Evolutionary conservation across 64 coral and sea anemone species (phyloP).

Genomic region (Trachythela sp.): DNA sequence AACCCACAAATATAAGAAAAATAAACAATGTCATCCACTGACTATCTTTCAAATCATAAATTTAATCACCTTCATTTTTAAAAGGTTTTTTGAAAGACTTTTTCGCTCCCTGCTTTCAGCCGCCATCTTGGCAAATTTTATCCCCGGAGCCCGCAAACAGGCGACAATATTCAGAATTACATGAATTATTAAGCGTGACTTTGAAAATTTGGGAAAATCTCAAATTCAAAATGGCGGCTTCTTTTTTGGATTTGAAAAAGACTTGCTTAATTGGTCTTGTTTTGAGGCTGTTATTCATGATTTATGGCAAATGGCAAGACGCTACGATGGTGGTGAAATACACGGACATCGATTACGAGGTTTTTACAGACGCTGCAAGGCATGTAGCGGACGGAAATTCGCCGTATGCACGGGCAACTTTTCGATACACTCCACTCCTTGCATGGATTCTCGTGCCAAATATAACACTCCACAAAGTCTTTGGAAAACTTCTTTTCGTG

Average conservation of each 20-base stretch:
- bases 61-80: constrained; percentile 4
- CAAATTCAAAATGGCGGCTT: background rate
- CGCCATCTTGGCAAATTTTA: background rate
- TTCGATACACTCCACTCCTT: constrained; percentile 80
- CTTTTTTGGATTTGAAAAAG: background rate
- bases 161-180: background rate
- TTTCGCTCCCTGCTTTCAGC: background rate
- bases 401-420: constrained; percentile 67
- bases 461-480: constrained; percentile 58
- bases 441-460: constrained; percentile 72
- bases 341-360: constrained; percentile 88
- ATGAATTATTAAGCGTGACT: background rate
- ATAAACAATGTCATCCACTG: background rate
- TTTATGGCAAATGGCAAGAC: constrained; percentile 88
- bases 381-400: constrained; percentile 66
- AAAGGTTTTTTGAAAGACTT: constrained; percentile 22
- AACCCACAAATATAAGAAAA: background rate
- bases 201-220: background rate
- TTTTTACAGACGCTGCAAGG: constrained; percentile 88
- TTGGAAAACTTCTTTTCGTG: constrained; percentile 84
- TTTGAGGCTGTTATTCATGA: constrained; percentile 59
- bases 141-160: background rate
- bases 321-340: constrained; percentile 74
- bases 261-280: constrained; percentile 41
- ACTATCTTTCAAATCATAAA: background rate